Conservation (phyloP, 2,888 invertebrate genomes). For the Agrotis clavis region DNA sequence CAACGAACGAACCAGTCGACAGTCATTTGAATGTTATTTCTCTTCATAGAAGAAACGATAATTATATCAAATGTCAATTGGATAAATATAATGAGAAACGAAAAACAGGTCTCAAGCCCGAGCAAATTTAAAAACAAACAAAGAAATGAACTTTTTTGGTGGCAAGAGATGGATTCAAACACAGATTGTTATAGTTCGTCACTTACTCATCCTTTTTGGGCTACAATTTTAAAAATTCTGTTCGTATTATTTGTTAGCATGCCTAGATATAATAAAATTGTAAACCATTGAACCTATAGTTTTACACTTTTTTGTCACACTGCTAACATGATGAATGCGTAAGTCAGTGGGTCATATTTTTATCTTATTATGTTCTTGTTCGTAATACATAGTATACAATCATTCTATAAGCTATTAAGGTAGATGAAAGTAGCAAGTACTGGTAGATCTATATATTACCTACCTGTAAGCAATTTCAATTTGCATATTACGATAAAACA, state of each 20-base stretch:
- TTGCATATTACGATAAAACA: slow-evolving; percentile 59
- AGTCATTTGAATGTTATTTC: slow-evolving; percentile 9
- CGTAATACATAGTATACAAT: slow-evolving; percentile 5
- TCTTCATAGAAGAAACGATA: neutral
- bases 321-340: slow-evolving; percentile 18
- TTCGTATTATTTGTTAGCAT: too few relatives aligned
- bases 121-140: neutral
- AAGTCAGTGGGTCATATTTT: slow-evolving; percentile 16
- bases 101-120: neutral
- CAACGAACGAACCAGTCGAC: slow-evolving; percentile 13
- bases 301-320: neutral
- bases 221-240: neutral
- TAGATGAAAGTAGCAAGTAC: slow-evolving; percentile 32
- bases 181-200: neutral
- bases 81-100: neutral
- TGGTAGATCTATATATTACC: slow-evolving; percentile 31
- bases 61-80: slow-evolving; percentile 6
- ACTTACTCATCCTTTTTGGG: neutral
- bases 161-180: neutral
- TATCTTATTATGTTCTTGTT: slow-evolving; percentile 30
- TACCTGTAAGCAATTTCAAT: slow-evolving; percentile 45
- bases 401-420: slow-evolving; percentile 13
- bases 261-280: too few relatives aligned
- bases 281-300: neutral
- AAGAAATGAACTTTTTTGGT: neutral